Evolutionary conservation across 2,113 vertebrate species (phyloP).

Genomic region (Alces alces): DNA sequence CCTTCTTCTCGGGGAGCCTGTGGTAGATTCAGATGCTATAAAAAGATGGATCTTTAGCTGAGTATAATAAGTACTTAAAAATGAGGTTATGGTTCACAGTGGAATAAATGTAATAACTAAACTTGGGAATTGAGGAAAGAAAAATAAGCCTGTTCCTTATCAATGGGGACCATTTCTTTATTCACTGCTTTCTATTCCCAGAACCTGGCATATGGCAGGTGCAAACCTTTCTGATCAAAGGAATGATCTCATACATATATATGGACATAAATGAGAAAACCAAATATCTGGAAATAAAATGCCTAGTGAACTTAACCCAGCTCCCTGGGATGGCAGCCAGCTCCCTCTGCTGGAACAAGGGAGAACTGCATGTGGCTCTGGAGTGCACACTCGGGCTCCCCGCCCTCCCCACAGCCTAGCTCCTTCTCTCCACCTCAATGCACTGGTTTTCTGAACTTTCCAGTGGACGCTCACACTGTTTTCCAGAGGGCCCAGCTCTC

Average conservation of each 20-base stretch:
- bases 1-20: background rate
- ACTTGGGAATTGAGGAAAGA: background rate
- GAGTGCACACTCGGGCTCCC: background rate
- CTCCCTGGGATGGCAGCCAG: background rate
- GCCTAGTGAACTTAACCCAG: background rate
- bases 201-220: background rate
- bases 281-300: background rate
- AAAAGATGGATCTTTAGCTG: background rate
- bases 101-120: slow-evolving; percentile 5
- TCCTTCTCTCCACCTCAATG: background rate
- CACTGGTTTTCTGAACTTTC: background rate
- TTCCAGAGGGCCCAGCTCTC: background rate
- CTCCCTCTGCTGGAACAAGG: background rate
- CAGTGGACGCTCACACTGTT: background rate
- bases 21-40: background rate
- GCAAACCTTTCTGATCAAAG: background rate
- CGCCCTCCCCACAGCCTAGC: background rate
- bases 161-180: background rate
- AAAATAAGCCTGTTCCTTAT: background rate
- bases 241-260: background rate
- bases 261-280: background rate
- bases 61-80: background rate
- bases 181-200: background rate
- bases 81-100: background rate
- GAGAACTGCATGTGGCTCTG: background rate